Base-by-base conservation (phyloP, 2,888 invertebrate genomes). In the Aphidius colemani region DNA sequence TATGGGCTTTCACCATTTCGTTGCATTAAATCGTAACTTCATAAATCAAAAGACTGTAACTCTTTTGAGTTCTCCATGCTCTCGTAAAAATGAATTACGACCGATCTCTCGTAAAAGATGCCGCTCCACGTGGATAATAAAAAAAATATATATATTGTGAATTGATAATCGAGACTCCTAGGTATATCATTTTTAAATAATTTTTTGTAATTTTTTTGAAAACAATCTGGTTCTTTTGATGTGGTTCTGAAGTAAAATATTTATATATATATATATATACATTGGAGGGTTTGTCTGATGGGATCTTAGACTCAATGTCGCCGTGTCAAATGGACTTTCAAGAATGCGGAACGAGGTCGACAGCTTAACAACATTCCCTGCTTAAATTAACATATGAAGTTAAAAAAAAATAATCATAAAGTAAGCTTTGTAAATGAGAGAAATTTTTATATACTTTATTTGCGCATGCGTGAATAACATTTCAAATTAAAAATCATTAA, bases 41-140 rank as follows among this genome's bases (percentile, higher is more conserved):
- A 69, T 70, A 70, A 70, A 70, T 70, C 70, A 70, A 67, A 55
- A 64, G 64, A 64, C 66, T 66, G 55, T 55, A 44, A 67, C 69
- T 68, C 67, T 70, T 70, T 70, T 69, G 67, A 67, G 70, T 66
- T 55, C 55, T 55, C 55, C 70, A 56, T 66, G 67, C 67, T 69
- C 70, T 70, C 70, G 69, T 70, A 70, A 70, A 70, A 70, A 70
- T 69, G 70, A 70, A 70, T 70, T 70, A 70, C 69, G 70, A 69
- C 67, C 69, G 61, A 50, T 57, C 61, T 58, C 63, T 50, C 62
- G 56, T 30, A 59, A 61, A 62, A 53, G 61, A 62, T 61, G 56
- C 60, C 53, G 45, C 58, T 46, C 59, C 59, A 44, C 46, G 58
- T 59, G 44, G 57, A 30, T 30, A 30, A 30, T 30, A 30, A 30